These are phyloP conservation scores for Sitophilus oryzae DNA, from an alignment of 1,140 invertebrate genomes.

Conservation along the genomic window DNA sequence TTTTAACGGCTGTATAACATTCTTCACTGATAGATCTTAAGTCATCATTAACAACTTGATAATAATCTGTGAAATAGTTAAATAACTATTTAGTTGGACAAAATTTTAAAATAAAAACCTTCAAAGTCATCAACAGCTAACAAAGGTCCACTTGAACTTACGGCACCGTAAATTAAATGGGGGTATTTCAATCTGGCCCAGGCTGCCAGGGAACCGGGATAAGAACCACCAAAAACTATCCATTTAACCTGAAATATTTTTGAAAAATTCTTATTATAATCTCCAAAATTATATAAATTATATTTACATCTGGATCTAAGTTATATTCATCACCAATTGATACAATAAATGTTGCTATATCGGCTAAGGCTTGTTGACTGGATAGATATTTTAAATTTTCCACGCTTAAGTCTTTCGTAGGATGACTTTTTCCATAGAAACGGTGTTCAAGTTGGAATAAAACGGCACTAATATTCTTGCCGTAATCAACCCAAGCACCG, in stretches of 20 bases:
- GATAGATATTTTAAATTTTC: slow-evolving; percentile 74
- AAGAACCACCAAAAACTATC: slow-evolving; percentile 90
- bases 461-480: slow-evolving; percentile 70
- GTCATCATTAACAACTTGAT: slow-evolving; percentile 63
- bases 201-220: slow-evolving; percentile 83
- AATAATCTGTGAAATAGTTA: slow-evolving; percentile 60
- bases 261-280: too few species aligned
- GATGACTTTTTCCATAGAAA: slow-evolving; percentile 89
- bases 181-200: slow-evolving; percentile 89
- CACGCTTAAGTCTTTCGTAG: slow-evolving; percentile 66
- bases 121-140: slow-evolving; percentile 77
- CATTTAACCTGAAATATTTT: slow-evolving; percentile 68
- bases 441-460: slow-evolving; percentile 87
- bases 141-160: slow-evolving; percentile 85
- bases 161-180: slow-evolving; percentile 74
- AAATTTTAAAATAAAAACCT: slow-evolving; percentile 44
- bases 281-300: background rate
- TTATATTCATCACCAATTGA: slow-evolving; percentile 61
- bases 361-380: slow-evolving; percentile 82
- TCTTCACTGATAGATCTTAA: slow-evolving; percentile 54
- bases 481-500: slow-evolving; percentile 81
- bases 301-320: slow-evolving; percentile 46
- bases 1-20: slow-evolving; percentile 59
- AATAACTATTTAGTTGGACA: background rate
- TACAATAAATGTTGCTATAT: slow-evolving; percentile 75